Evolutionary conservation across 2,888 invertebrate species (phyloP).

Genomic region (Dasypogon diadema): DNA sequence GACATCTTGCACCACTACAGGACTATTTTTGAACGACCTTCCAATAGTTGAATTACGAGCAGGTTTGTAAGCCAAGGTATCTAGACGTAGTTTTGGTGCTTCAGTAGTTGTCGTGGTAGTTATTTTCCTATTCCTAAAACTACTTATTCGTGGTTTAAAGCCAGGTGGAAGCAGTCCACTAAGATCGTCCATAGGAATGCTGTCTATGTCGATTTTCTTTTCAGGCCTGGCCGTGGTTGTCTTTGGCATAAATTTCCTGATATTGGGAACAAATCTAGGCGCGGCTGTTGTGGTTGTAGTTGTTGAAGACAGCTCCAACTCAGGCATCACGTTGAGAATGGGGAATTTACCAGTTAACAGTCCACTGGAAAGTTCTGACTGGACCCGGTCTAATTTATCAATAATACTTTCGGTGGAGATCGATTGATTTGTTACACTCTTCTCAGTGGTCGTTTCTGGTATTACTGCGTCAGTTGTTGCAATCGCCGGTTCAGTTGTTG

Average conservation of each 20-base stretch:
- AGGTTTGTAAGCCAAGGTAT: conserved; percentile 60
- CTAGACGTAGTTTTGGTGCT: conserved; percentile 8
- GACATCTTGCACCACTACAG: conserved; percentile 71
- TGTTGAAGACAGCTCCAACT: conserved; percentile 60
- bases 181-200: conserved; percentile 73
- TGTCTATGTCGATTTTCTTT: conserved; percentile 68
- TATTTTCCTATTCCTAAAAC: conserved; percentile 71
- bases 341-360: conserved; percentile 80
- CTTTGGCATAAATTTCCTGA: conserved; percentile 76
- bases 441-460: conserved; percentile 32
- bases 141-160: conserved; percentile 71
- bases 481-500: conserved; percentile 49
- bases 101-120: conserved; percentile 68
- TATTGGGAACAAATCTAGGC: conserved; percentile 73
- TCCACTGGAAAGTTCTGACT: conserved; percentile 85
- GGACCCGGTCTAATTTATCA: conserved; percentile 86
- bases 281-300: conserved; percentile 66
- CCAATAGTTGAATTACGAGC: conserved; percentile 66
- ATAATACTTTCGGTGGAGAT: conserved; percentile 86
- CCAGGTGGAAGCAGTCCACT: conserved; percentile 75
- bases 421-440: conserved; percentile 34
- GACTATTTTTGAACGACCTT: conserved; percentile 72
- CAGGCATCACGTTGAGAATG: conserved; percentile 75
- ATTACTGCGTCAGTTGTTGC: conserved; percentile 48
- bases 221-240: conserved; percentile 62